These are phyloP conservation scores for Heliconius charithonia DNA, from an alignment of 2,888 invertebrate species.

Conservation along the genomic window DNA sequence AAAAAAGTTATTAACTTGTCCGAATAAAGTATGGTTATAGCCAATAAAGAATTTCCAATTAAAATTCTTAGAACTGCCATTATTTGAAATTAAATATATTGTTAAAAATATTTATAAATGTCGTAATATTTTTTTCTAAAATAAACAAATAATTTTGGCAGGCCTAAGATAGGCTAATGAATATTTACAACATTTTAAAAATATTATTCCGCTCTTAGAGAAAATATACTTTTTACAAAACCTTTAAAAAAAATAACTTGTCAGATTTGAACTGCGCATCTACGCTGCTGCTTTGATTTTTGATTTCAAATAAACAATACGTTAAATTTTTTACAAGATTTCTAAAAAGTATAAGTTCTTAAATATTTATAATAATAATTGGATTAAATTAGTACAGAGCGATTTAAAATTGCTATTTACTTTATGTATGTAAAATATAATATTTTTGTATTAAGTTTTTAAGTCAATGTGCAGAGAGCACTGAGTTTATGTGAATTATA, in stretches of 20 bases:
- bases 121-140: not conserved
- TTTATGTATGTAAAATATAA: constrained; percentile 53
- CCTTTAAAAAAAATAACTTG: not conserved
- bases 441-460: constrained; percentile 65
- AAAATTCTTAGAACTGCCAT: not conserved
- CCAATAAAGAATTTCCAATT: not conserved
- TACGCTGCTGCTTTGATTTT: no score
- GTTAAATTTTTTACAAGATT: not conserved
- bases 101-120: not conserved
- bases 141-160: not conserved
- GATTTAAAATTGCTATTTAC: constrained; percentile 53
- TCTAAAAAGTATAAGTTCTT: not conserved
- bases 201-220: not conserved
- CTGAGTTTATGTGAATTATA: constrained; percentile 55
- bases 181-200: not conserved
- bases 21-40: not conserved
- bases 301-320: no score
- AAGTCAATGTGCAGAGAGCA: constrained; percentile 54
- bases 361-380: constrained; percentile 5
- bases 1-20: not conserved
- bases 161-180: not conserved
- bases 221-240: not conserved
- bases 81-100: not conserved
- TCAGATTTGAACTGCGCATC: not conserved
- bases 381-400: constrained; percentile 42